Base-by-base conservation (phyloP, 2,888 invertebrate genomes). In the Chymomyza fuscimana region DNA sequence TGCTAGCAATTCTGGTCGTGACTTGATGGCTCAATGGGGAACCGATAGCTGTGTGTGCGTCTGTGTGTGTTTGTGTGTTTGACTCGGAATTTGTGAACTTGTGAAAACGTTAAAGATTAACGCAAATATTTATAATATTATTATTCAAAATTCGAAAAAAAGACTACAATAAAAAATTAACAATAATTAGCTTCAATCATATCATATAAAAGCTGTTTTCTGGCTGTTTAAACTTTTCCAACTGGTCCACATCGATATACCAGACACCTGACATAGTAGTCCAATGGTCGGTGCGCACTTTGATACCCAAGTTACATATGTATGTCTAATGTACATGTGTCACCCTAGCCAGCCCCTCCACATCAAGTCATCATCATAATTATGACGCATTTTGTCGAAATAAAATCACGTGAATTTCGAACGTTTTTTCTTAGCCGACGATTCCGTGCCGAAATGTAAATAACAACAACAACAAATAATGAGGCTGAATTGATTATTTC, bases 21-120 rank as follows among this genome's bases (percentile, higher is more conserved):
- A 71, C 67, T 69, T 63, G 65, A 63, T 75, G 83, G 82, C n/a
- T n/a, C n/a, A n/a, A n/a, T n/a, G n/a, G n/a, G n/a, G n/a, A n/a
- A n/a, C 79, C 54, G 3, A 54, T 64, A 15, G 32, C 19, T 25
- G 67, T 71, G 16, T 61, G 36, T 64, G 63, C 65, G 60, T 25
- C n/a, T n/a, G 16, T n/a, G n/a, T n/a, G n/a, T n/a, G n/a, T n/a
- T n/a, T n/a, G n/a, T 15, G 61, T 51, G 25, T 52, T 58, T 60
- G 51, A 46, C 54, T 54, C 16, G 54, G 54, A 22, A 54, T 72
- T 67, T 80, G 76, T 65, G 73, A 80, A 81, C 65, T 77, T 81
- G 82, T 76, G 84, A 86, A 86, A 77, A 78, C 72, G 87, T 63
- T 83, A 88, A 89, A 88, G 74, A 83, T 75, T 83, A 81, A 79